Conservation (phyloP, 1,140 invertebrate species). For the Fopius arisanus region DNA sequence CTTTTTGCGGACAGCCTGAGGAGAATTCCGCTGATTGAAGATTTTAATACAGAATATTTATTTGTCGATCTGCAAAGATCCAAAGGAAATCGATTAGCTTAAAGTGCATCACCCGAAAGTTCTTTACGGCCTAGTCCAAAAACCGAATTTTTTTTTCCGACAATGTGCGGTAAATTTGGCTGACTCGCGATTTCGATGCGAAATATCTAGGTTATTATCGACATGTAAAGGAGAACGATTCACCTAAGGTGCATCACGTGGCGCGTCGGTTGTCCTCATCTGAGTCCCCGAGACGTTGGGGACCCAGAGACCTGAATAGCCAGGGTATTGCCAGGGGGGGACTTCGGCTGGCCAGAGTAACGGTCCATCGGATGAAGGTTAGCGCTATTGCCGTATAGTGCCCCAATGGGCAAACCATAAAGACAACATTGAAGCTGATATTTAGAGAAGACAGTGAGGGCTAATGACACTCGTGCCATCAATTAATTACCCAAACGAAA, state of each 20-base stretch:
- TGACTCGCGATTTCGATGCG: background rate
- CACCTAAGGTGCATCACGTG: slow-evolving; percentile 18
- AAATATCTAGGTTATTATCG: slow-evolving; percentile 2
- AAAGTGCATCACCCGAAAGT: too few relatives aligned
- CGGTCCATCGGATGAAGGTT: slow-evolving; percentile 42
- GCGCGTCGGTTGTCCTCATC: slow-evolving; percentile 33
- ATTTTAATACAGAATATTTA: too few relatives aligned
- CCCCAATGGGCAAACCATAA: background rate
- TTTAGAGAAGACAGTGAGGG: background rate
- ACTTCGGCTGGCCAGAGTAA: slow-evolving; percentile 39
- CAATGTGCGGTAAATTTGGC: background rate
- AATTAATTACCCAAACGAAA: background rate
- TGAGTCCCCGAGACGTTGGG: slow-evolving; percentile 30
- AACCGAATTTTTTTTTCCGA: too few relatives aligned
- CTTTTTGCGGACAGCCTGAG: too few relatives aligned
- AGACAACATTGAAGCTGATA: background rate
- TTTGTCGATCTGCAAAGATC: too few relatives aligned
- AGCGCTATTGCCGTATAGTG: slow-evolving; percentile 32
- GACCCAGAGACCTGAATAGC: slow-evolving; percentile 43
- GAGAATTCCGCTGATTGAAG: too few relatives aligned
- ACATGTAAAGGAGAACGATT: slow-evolving; percentile 30
- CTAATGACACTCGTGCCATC: background rate
- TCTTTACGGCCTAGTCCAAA: too few relatives aligned
- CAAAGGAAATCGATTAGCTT: too few relatives aligned
- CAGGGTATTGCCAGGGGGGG: slow-evolving; percentile 33